Base-by-base conservation (phyloP, 2,113 vertebrate species). In the Alouatta palliata region DNA sequence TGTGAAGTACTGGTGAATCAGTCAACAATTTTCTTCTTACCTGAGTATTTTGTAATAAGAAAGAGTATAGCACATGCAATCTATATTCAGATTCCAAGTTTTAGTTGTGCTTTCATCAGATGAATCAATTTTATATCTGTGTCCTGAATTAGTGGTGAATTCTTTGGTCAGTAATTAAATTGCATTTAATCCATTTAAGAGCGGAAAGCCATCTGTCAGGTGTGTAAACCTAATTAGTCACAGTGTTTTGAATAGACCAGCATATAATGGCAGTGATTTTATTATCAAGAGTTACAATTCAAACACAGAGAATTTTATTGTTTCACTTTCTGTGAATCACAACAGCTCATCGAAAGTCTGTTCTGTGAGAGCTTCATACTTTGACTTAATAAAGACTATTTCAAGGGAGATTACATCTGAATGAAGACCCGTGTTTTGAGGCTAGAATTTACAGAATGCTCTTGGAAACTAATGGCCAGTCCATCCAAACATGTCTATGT, bases 151-250 rank as follows among this genome's bases (percentile, higher is more conserved):
- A 94, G 40, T 52, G 43, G 35, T 20, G 81, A 79, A 91, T 90
- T 97, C 87, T 90, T 92, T 85, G 77, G 88, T 79, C 40, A 43
- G 94, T 81, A 96, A 97, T 96, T 95, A 98, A 90, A 95, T 94
- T 47, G 93, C 81, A 68, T 94, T 97, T 96, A 96, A 91, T 92
- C 94, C 96, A 91, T 96, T 97, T 97, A 73, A 87, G 88, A 93
- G 93, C 92, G 88, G 92, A 96, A 94, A 96, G 77, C 76, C 97
- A 98, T 96, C 95, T 97, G 97, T 97, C 97, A 98, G 97, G 96
- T 97, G 97, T 96, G 87, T 81, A 94, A 88, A 61, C 84, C 70
- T 94, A 68, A 94, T 95, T 92, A 94, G 43, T 85, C 76, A 80
- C 27, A 12, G 71, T 66, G 71, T 81, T 76, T 43, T 94, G 94